A percentile compares a stretch with the other conserved stretches of the same genome.
phyloP scores from a whole-genome alignment of 2,888 invertebrate genomes.

The Noctua pronuba region DNA sequence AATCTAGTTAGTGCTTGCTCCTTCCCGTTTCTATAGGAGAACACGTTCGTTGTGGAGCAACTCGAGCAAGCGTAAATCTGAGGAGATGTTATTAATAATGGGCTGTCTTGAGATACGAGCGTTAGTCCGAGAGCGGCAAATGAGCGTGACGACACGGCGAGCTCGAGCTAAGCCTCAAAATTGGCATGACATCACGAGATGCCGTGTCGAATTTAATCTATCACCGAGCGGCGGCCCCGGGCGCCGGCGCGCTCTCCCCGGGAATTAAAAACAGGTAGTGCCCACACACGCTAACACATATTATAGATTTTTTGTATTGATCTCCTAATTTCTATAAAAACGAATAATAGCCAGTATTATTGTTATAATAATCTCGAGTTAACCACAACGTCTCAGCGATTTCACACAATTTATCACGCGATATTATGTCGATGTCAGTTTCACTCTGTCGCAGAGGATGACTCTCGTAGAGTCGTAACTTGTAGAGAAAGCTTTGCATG shows the following conservation, averaged over 20 bases:
- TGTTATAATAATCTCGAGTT: constrained; percentile 75
- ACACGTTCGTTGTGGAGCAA: constrained; percentile 45
- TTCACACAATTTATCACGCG: constrained; percentile 73
- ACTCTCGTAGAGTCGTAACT: neutral
- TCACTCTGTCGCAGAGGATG: constrained; percentile 25
- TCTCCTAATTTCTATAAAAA: constrained; percentile 77
- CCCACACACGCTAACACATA: constrained; percentile 82
- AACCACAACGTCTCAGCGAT: constrained; percentile 68
- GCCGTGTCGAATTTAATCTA: constrained; percentile 90
- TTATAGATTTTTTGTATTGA: constrained; percentile 71
- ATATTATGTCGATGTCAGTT: constrained; percentile 60
- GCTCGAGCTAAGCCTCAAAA: constrained; percentile 81
- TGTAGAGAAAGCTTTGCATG: constrained; percentile 1
- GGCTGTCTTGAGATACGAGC: constrained; percentile 75
- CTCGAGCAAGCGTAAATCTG: constrained; percentile 57
- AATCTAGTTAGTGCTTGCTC: constrained; percentile 70
- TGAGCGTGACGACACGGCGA: constrained; percentile 84
- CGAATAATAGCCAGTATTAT: constrained; percentile 75
- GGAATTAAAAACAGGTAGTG: constrained; percentile 85
- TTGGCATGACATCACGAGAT: constrained; percentile 90
- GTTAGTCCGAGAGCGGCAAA: constrained; percentile 74
- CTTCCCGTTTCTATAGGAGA: constrained; percentile 50
- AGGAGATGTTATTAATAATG: constrained; percentile 77
- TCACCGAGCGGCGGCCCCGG: constrained; percentile 84
- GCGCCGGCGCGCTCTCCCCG: constrained; percentile 80